Evolutionary conservation across 2,113 vertebrate genomes (phyloP).

Genomic region (Chionodraco myersi): DNA sequence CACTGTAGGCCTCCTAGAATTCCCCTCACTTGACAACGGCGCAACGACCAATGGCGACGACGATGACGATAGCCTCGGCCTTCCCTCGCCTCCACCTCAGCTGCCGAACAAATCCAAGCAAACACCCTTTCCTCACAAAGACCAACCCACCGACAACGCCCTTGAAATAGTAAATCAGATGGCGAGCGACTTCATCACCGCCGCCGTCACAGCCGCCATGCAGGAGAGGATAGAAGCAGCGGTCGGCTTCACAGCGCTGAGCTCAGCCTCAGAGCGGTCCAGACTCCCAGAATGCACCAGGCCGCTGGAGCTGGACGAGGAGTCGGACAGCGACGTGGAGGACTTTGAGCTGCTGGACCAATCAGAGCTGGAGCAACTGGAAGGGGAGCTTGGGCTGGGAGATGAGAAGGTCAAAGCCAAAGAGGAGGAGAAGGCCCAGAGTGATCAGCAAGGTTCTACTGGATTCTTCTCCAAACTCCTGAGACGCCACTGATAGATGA

Average conservation of each 20-base stretch:
- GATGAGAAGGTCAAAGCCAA: slow-evolving; percentile 58
- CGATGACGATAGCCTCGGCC: slow-evolving; percentile 88
- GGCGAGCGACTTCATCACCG: slow-evolving; percentile 87
- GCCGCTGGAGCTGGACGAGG: slow-evolving; percentile 80
- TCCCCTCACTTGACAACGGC: slow-evolving; percentile 94
- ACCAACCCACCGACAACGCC: slow-evolving; percentile 64
- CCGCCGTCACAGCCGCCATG: slow-evolving; percentile 89
- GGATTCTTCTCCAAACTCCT: slow-evolving; percentile 96
- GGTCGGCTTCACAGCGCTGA: slow-evolving; percentile 3
- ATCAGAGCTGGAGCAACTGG: slow-evolving; percentile 96
- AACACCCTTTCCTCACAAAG: slow-evolving; percentile 58
- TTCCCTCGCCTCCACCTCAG: slow-evolving; percentile 78
- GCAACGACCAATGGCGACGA: slow-evolving; percentile 90
- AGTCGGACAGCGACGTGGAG: slow-evolving; percentile 95
- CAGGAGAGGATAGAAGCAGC: slow-evolving; percentile 88
- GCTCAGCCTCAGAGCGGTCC: not conserved
- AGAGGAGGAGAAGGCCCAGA: slow-evolving; percentile 70
- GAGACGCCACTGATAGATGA: slow-evolving; percentile 86
- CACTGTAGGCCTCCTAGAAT: slow-evolving; percentile 88
- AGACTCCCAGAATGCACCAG: slow-evolving; percentile 48
- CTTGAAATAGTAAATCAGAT: slow-evolving; percentile 87
- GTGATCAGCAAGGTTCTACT: slow-evolving; percentile 73
- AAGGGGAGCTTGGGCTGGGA: slow-evolving; percentile 89
- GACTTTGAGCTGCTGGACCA: slow-evolving; percentile 99
- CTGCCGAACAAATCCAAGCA: slow-evolving; percentile 59